Evolutionary conservation across 2,113 vertebrate species (phyloP).

Genomic region (Telmatochromis sp.): DNA sequence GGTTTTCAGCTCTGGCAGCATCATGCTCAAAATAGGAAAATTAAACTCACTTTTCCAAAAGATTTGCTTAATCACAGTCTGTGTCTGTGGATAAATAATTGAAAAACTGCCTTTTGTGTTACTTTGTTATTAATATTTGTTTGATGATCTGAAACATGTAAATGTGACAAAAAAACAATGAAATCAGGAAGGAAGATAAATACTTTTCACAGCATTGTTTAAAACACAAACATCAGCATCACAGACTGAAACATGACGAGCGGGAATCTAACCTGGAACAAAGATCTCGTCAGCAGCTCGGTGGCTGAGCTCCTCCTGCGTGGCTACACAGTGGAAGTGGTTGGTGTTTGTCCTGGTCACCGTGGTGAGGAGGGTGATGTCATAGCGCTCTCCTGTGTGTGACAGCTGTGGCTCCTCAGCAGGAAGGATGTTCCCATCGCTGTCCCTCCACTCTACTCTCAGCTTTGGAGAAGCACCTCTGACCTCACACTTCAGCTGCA

Average conservation of each 20-base stretch:
- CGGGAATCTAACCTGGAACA: neutral
- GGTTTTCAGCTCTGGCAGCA: neutral
- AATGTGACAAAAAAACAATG: fast-evolving
- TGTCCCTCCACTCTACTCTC: neutral
- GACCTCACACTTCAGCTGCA: neutral
- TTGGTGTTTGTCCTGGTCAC: fast-evolving
- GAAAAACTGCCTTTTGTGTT: fast-evolving
- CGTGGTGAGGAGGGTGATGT: neutral
- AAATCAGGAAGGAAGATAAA: neutral
- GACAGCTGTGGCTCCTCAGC: fast-evolving
- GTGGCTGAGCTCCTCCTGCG: neutral
- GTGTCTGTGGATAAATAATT: neutral
- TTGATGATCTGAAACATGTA: neutral
- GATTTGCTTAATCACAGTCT: neutral
- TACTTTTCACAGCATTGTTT: neutral
- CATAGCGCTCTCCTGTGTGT: neutral
- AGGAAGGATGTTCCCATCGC: neutral
- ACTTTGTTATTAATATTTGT: neutral
- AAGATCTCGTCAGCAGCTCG: fast-evolving
- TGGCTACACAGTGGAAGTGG: neutral
- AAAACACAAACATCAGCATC: neutral
- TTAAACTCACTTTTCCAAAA: neutral
- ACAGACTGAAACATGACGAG: fast-evolving
- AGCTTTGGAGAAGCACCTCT: neutral
- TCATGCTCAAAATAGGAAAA: fast-evolving